phyloP scores from a whole-genome alignment of 2,797 vertebrate species.

The Acrossocheilus wenchowensis region DNA sequence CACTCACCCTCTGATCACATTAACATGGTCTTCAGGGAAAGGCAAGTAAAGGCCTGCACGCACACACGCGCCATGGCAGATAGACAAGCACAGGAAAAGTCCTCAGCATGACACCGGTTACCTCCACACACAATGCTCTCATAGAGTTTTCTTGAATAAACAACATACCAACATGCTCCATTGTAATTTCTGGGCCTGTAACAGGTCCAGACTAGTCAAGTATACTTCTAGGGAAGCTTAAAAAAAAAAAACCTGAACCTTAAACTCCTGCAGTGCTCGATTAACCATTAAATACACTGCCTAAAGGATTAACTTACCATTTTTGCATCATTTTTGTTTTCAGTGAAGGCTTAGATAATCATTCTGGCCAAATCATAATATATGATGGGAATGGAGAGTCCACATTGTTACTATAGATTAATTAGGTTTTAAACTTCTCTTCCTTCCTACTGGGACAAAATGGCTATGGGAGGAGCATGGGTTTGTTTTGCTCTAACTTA shows the following conservation, averaged over 20 bases:
- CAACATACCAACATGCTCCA: slow-evolving; percentile 24
- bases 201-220: slow-evolving; percentile 30
- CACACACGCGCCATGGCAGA: neutral
- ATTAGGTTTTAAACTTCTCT: slow-evolving; percentile 16
- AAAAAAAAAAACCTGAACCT: neutral
- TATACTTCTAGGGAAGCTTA: neutral
- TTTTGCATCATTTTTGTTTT: neutral
- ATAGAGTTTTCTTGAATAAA: slow-evolving; percentile 33
- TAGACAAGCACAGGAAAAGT: slow-evolving; percentile 48
- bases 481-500: slow-evolving; percentile 39
- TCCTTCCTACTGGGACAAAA: slow-evolving; percentile 22
- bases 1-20: slow-evolving; percentile 45
- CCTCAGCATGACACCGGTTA: slow-evolving; percentile 40
- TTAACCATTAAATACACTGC: neutral
- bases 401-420: slow-evolving; percentile 10
- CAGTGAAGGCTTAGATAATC: neutral
- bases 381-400: slow-evolving; percentile 7
- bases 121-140: slow-evolving; percentile 28
- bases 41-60: neutral
- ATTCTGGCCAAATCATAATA: neutral
- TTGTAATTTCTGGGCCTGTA: neutral
- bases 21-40: slow-evolving; percentile 27
- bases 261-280: too few species aligned
- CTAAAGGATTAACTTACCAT: neutral
- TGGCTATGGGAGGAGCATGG: slow-evolving; percentile 12